Evolutionary conservation across 2,797 vertebrate species (phyloP).

Genomic region (Dryobates pubescens): DNA sequence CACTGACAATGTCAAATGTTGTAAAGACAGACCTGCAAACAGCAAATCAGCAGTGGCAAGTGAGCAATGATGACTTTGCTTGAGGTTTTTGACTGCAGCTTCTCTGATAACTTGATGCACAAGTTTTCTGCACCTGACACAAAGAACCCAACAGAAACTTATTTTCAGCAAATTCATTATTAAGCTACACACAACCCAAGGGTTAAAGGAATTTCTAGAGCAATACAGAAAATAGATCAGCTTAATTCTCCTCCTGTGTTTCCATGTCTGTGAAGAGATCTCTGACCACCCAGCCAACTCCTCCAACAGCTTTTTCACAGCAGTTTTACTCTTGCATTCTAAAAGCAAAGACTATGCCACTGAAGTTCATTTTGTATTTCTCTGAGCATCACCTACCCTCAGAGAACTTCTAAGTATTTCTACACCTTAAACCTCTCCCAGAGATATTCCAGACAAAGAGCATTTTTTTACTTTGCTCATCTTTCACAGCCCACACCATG

Average conservation of each 20-base stretch:
- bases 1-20: not conserved
- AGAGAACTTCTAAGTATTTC: not conserved
- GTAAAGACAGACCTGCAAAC: slow-evolving; percentile 87
- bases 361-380: not conserved
- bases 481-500: slow-evolving; percentile 98
- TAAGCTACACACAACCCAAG: not conserved
- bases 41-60: slow-evolving; percentile 96
- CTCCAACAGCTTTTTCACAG: not conserved
- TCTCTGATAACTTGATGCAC: slow-evolving; percentile 95
- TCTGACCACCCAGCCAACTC: not conserved
- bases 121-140: slow-evolving; percentile 93
- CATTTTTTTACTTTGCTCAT: slow-evolving; percentile 89
- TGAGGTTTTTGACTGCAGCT: slow-evolving; percentile 96
- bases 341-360: not conserved
- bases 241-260: not conserved
- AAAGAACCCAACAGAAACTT: not conserved
- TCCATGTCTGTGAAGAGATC: not conserved
- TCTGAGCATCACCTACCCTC: not conserved
- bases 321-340: not conserved
- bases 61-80: slow-evolving; percentile 98
- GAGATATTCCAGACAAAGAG: not conserved
- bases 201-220: not conserved
- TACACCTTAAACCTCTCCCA: not conserved
- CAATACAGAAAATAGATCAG: not conserved
- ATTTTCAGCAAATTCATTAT: not conserved